Evolutionary conservation across 2,113 vertebrate genomes (phyloP).

Genomic region (Pseudopipra pipra): DNA sequence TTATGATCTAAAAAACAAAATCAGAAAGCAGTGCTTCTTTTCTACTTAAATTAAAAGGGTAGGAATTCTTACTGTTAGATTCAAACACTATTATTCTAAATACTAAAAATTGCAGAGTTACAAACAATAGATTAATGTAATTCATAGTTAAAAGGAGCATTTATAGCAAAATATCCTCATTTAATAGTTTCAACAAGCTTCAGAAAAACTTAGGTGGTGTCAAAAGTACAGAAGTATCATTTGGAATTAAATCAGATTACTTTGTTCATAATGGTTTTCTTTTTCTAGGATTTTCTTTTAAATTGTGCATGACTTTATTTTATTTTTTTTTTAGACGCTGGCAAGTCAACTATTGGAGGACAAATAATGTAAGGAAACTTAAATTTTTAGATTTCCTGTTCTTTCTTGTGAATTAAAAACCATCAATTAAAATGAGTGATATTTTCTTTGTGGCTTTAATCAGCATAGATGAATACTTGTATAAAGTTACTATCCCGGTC

Average conservation of each 20-base stretch:
- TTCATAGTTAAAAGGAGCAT: neutral
- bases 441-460: neutral
- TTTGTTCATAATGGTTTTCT: neutral
- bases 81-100: neutral
- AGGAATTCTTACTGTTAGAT: neutral
- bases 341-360: conserved; percentile 98
- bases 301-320: neutral
- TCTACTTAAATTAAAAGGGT: neutral
- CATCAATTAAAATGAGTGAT: neutral
- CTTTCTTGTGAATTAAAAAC: neutral
- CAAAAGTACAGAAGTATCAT: neutral
- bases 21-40: neutral
- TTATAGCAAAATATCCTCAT: neutral
- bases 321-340: conserved; percentile 82
- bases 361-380: conserved; percentile 93
- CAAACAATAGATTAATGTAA: neutral
- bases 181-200: neutral
- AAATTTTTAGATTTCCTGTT: neutral
- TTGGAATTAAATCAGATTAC: neutral
- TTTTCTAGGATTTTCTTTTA: neutral
- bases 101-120: neutral
- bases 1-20: neutral
- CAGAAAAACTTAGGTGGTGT: neutral
- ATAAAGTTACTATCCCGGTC: neutral
- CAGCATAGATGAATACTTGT: neutral